These are phyloP conservation scores for Tenodera sinensis DNA, from an alignment of 2,888 invertebrate genomes.

Conservation along the genomic window DNA sequence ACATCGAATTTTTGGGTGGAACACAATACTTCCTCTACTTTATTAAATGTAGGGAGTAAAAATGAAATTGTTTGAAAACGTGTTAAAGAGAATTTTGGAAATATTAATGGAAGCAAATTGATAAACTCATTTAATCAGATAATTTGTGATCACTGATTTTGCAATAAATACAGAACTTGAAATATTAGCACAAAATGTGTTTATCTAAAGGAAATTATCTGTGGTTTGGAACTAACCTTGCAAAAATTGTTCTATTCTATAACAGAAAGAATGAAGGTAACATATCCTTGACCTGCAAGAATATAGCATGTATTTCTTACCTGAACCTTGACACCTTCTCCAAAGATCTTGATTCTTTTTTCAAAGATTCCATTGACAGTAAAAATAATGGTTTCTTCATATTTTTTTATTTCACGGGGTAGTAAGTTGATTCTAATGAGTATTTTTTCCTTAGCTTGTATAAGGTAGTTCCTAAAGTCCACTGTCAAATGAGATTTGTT, in stretches of 20 bases:
- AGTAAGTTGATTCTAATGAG: conserved; percentile 54
- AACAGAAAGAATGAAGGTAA: neutral
- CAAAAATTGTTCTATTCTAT: neutral
- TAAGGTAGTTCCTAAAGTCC: conserved; percentile 45
- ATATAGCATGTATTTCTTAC: neutral
- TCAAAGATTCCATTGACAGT: conserved; percentile 51
- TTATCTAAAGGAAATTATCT: no score
- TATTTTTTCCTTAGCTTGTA: conserved; percentile 47
- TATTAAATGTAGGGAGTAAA: no score
- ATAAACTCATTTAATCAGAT: no score
- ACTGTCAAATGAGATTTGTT: conserved; percentile 52
- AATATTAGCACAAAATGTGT: no score
- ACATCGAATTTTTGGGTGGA: no score
- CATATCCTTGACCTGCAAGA: neutral
- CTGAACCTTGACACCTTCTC: conserved; percentile 49
- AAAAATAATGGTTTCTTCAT: conserved; percentile 52
- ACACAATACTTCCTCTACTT: no score
- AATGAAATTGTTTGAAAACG: no score
- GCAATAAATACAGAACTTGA: no score
- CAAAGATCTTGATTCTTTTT: conserved; percentile 52
- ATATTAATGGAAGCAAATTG: no score
- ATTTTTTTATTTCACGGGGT: conserved; percentile 51
- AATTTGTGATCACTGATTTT: no score
- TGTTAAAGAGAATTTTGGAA: no score
- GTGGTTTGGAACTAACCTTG: no score